Percentiles rank a stretch among this genome's conserved stretches.
These are phyloP conservation scores for Lanistes nyassanus DNA, from an alignment of 1,140 invertebrate genomes.

Conservation along the genomic window DNA sequence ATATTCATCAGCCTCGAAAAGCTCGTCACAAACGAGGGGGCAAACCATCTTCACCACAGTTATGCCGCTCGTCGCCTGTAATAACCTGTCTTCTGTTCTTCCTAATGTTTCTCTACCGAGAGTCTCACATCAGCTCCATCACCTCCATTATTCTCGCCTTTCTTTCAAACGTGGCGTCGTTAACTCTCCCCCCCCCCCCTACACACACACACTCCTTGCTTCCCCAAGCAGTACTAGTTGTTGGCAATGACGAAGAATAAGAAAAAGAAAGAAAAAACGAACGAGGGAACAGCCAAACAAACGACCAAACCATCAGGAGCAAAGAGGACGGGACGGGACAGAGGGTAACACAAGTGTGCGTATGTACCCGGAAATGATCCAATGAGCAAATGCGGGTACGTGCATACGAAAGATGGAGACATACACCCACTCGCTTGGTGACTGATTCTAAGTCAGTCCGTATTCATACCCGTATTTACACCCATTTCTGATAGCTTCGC, in stretches of 20 bases:
- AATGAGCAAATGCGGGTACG: neutral
- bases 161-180: neutral
- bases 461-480: no score
- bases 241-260: neutral
- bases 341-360: neutral
- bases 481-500: no score
- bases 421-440: no score
- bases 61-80: no score
- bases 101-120: no score
- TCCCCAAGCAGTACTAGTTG: neutral
- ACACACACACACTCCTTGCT: no score
- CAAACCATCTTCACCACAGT: no score
- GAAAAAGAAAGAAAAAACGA: conserved; percentile 7
- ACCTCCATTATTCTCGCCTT: neutral
- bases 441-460: no score
- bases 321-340: neutral
- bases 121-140: neutral
- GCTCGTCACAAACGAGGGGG: no score
- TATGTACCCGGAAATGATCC: neutral
- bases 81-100: no score
- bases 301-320: neutral
- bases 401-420: neutral
- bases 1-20: no score
- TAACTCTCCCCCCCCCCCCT: no score
- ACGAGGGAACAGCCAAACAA: neutral